Evolutionary conservation across 2,888 invertebrate species (phyloP), one percentile per base, ranked within the genome.

Genomic region (Yponomeuta plumbellus): DNA sequence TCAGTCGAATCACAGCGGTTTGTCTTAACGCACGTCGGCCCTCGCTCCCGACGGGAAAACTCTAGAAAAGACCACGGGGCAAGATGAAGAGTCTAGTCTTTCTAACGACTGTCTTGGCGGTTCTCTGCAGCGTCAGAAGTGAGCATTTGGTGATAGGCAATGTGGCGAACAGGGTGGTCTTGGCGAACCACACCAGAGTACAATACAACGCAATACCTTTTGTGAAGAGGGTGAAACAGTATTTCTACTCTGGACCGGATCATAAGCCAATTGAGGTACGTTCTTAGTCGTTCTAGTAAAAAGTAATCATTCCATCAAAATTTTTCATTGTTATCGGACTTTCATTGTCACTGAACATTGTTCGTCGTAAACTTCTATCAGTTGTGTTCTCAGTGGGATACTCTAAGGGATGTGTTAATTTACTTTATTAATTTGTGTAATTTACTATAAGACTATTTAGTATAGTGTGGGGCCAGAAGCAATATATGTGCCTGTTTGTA

Each of bases 161-260:
- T 68, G 71, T 77, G 0, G 74, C 77, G 0, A 72, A 80, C 20
- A 69, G 80, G 20, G 79, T 79, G 2, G 66, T 73, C 10, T 67
- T 77, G 66, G 76, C 72, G 0, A 75, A 86, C 2, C 76, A 78
- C 3, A 75, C 75, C 0, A 39, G 34, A 3, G 74, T 86, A 0
- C 72, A 80, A 61, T 90, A 89, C 66, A 87, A 83, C 61, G 84
- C 88, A 0, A 75, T 79, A 23, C 81, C 81, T 0, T 81, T 89
- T 34, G 72, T 82, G 11, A 91, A 91, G 63, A 74, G 90, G 40
- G 86, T 89, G 0, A 91, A 91, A 13, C 70, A 76, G 1, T 85
- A 70, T 58, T 90, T 90, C 58, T 79, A 73, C 23, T 65, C 69
- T 1, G 73, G 66, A 8, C 84, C 83, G 0, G 81, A 78, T 13